A percentile compares a stretch with the other conserved stretches of the same genome.
Evolutionary conservation across 2,113 vertebrate genomes (phyloP).

Genomic region (Manacus vitellinus): DNA sequence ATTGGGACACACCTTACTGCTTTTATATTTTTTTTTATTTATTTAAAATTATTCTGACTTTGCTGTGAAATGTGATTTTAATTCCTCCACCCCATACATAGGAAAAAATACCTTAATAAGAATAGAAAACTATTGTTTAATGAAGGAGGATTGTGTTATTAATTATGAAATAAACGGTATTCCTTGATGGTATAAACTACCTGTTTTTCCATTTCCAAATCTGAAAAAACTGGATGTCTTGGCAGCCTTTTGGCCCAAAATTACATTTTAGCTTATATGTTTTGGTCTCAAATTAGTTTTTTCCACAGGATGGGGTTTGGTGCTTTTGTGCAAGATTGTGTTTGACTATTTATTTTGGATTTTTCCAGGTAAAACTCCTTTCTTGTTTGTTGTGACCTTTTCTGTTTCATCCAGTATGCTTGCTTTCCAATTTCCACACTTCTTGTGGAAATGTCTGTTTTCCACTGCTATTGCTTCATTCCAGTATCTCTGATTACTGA

Average conservation of each 20-base stretch:
- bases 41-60: neutral
- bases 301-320: neutral
- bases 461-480: neutral
- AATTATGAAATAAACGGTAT: neutral
- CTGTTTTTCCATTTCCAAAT: neutral
- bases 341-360: neutral
- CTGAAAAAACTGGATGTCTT: neutral
- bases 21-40: neutral
- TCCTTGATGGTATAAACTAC: neutral
- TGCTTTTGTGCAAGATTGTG: neutral
- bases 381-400: neutral
- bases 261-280: neutral
- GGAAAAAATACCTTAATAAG: neutral
- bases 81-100: fast-evolving
- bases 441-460: neutral
- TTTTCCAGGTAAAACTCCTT: neutral
- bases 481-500: neutral
- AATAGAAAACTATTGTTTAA: neutral
- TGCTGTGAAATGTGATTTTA: neutral
- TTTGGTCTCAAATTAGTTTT: neutral
- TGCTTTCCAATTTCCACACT: conserved; percentile 17
- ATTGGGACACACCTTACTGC: neutral
- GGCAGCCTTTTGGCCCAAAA: neutral
- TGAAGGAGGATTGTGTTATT: neutral
- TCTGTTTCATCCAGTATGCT: neutral